phyloP scores from a whole-genome alignment of 1,140 invertebrate genomes.

The Eupristina koningsbergeri region DNA sequence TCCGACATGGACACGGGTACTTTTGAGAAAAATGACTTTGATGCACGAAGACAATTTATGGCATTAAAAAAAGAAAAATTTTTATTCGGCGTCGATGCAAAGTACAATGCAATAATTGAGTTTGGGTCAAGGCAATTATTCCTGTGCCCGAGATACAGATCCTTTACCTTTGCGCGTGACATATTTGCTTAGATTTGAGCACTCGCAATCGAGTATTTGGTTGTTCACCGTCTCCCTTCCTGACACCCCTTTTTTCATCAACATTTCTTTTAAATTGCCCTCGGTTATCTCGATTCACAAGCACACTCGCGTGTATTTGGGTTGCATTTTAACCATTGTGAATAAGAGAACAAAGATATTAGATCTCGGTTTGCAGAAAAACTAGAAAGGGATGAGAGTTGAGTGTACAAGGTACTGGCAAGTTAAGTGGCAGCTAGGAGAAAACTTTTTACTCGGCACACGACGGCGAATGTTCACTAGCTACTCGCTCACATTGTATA shows the following conservation, averaged over 20 bases:
- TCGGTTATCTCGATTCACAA: neutral
- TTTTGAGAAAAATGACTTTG: neutral
- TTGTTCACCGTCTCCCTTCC: too few species aligned
- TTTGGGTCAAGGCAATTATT: neutral
- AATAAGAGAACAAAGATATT: neutral
- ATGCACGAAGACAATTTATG: neutral
- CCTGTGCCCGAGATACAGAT: neutral
- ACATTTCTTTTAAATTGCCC: neutral
- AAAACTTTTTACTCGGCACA: neutral
- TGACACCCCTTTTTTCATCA: neutral
- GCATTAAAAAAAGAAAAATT: neutral
- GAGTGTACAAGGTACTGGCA: neutral
- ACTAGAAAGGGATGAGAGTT: neutral
- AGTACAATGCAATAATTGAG: neutral
- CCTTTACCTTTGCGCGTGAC: neutral
- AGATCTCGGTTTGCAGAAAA: slow-evolving; percentile 21
- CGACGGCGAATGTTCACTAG: neutral
- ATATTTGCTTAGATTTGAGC: neutral
- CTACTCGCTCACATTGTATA: slow-evolving; percentile 28
- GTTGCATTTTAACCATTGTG: slow-evolving; percentile 3
- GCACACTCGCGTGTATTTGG: neutral
- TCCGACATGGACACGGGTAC: too few species aligned
- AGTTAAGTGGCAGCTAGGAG: neutral
- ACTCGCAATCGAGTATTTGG: neutral
- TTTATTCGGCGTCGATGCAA: neutral